Percentiles rank a stretch among this genome's conserved stretches.
Conservation (phyloP, 2,113 vertebrate genomes). For the Rhinogobius similis region DNA sequence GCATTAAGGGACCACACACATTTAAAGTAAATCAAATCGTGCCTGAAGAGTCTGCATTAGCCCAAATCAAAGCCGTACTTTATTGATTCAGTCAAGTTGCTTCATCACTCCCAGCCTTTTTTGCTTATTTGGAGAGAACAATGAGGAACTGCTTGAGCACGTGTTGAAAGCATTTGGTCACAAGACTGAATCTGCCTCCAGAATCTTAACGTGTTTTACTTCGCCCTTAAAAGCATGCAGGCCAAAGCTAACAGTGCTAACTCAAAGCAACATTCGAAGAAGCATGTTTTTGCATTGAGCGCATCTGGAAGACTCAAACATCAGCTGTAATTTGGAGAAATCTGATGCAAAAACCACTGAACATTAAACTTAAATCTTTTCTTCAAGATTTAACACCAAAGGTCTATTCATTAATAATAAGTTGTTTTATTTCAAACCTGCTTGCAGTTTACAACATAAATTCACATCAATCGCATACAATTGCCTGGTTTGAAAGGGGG, state of each 20-base stretch:
- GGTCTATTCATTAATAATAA: no score
- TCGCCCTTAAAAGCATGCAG: not conserved
- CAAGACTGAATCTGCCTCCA: constrained; percentile 32
- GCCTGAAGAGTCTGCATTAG: not conserved
- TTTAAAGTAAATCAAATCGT: not conserved
- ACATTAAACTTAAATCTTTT: not conserved
- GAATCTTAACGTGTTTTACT: not conserved
- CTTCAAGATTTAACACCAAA: not conserved
- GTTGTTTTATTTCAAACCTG: no score
- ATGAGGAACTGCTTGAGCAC: constrained; percentile 24
- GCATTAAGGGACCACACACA: not conserved
- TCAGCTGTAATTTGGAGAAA: not conserved
- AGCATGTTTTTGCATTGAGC: not conserved
- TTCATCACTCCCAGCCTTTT: constrained; percentile 3
- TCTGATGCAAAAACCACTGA: not conserved
- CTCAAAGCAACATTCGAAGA: not conserved
- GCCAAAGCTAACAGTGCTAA: not conserved
- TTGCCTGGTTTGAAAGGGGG: no score
- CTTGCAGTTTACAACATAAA: no score
- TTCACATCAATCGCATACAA: no score
- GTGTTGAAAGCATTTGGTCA: constrained; percentile 37
- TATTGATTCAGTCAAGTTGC: constrained; percentile 5
- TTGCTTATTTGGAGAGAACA: constrained; percentile 9
- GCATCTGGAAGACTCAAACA: not conserved
- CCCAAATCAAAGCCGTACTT: not conserved